Evolutionary conservation across 2,113 vertebrate genomes (phyloP).

Genomic region (Cyanocitta stelleri): DNA sequence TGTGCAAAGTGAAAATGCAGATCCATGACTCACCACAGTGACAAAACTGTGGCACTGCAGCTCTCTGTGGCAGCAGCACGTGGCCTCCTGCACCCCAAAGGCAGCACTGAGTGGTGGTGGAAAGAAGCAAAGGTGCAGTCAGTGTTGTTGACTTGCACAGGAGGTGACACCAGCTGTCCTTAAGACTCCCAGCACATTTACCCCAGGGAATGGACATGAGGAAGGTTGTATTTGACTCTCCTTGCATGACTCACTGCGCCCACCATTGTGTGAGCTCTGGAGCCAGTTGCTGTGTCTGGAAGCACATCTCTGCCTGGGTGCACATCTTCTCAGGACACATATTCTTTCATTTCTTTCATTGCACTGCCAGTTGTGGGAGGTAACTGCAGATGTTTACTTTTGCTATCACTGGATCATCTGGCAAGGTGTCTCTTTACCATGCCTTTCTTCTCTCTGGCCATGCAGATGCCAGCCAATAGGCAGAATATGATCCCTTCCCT

Average conservation of each 20-base stretch:
- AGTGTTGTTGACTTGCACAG: neutral
- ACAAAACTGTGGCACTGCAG: neutral
- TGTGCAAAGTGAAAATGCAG: neutral
- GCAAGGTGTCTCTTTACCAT: neutral
- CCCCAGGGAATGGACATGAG: accelerated
- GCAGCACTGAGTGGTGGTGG: accelerated
- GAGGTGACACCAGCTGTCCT: neutral
- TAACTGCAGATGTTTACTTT: neutral
- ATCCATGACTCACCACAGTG: neutral
- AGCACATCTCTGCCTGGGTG: neutral
- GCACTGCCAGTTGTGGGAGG: neutral
- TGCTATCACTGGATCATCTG: neutral
- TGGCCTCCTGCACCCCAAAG: neutral
- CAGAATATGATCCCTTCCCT: neutral
- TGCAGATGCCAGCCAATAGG: neutral
- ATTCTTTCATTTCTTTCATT: neutral
- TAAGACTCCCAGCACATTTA: neutral
- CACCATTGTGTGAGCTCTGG: neutral
- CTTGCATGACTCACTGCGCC: accelerated
- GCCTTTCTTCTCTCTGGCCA: neutral
- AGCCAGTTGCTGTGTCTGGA: neutral
- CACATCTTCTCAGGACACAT: neutral
- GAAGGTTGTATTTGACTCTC: neutral
- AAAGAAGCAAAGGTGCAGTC: neutral
- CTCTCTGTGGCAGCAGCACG: accelerated